Evolutionary conservation across 1,140 invertebrate species (phyloP).

Genomic region (Drosophila eugracilis): DNA sequence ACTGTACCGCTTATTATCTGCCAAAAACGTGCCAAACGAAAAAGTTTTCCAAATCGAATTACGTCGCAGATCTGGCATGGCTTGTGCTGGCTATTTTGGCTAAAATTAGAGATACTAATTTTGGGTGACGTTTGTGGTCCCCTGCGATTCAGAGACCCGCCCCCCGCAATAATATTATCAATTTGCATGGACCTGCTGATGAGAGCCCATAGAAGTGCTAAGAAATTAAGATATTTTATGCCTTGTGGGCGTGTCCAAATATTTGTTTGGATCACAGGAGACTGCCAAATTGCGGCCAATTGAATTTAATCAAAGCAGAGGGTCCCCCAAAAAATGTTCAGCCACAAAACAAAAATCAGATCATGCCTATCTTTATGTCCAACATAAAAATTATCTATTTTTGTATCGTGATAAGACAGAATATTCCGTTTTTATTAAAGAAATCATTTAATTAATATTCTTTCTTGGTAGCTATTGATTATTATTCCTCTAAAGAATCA

Average conservation of each 20-base stretch:
- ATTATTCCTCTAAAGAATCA: neutral
- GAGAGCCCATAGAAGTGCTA: conserved; percentile 38
- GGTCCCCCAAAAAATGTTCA: neutral
- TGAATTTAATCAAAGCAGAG: conserved; percentile 20
- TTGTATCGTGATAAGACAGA: neutral
- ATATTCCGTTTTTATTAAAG: too few species aligned
- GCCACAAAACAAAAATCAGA: neutral
- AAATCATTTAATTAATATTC: neutral
- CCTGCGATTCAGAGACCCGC: neutral
- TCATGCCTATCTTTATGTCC: neutral
- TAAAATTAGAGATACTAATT: conserved; percentile 46
- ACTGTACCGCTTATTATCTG: conserved; percentile 40
- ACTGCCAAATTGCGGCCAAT: conserved; percentile 3
- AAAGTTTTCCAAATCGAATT: conserved; percentile 52
- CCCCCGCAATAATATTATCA: conserved; percentile 13
- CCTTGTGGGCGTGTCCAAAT: conserved; percentile 27
- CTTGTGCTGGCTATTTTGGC: conserved; percentile 32
- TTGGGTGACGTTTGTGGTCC: conserved; percentile 9
- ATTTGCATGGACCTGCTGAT: conserved; percentile 37
- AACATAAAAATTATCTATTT: neutral
- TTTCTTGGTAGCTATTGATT: neutral
- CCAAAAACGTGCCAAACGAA: conserved; percentile 40
- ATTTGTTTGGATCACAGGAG: conserved; percentile 7
- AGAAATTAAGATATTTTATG: conserved; percentile 26
- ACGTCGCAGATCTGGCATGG: conserved; percentile 32